These are phyloP conservation scores for Ceriagrion tenellum DNA, from an alignment of 2,888 invertebrate species.

Conservation along the genomic window DNA sequence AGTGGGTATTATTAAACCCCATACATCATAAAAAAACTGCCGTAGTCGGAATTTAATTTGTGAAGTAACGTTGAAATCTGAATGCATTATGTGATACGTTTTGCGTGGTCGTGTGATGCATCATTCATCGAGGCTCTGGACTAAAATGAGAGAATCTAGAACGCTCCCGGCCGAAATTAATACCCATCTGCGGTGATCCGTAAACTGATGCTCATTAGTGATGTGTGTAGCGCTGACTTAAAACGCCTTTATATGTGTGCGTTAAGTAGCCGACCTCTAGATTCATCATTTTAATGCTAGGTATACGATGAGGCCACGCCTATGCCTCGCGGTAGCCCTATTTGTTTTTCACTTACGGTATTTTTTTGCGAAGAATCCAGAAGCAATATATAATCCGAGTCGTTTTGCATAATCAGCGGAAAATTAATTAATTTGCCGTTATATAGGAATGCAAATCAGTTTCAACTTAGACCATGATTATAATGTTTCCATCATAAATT, in stretches of 20 bases:
- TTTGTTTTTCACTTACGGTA: neutral
- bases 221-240: neutral
- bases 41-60: neutral
- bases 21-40: neutral
- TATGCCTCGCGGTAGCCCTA: neutral
- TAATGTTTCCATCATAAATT: neutral
- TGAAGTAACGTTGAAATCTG: constrained; percentile 32
- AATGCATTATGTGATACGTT: neutral
- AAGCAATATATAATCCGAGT: neutral
- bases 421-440: neutral
- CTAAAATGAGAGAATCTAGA: neutral
- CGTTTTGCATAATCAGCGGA: neutral
- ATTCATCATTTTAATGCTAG: neutral
- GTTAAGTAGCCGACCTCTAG: neutral
- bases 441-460: neutral
- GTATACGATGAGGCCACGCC: neutral
- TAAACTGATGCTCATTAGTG: neutral
- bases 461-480: neutral
- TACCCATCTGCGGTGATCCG: neutral
- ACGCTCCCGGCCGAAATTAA: neutral
- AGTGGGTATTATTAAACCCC: neutral
- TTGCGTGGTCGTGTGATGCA: neutral
- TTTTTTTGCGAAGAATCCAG: neutral
- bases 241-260: neutral
- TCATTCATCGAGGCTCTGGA: neutral